These are phyloP conservation scores for Phania funesta DNA, from an alignment of 2,888 invertebrate species.

Conservation along the genomic window DNA sequence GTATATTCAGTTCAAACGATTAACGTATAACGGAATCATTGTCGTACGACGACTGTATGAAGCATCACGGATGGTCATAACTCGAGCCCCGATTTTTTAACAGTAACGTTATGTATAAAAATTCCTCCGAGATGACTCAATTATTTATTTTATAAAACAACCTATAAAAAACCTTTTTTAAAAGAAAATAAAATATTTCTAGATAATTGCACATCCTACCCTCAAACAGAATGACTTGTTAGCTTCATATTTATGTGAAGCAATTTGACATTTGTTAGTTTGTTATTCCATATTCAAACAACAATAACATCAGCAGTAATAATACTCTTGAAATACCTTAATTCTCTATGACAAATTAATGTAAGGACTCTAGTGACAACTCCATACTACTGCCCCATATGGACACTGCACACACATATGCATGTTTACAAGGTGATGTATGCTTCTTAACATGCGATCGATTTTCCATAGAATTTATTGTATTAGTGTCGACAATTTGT, in stretches of 20 bases:
- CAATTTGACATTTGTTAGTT: not conserved
- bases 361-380: slow-evolving; percentile 12
- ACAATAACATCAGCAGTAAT: slow-evolving; percentile 8
- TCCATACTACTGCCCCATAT: not conserved
- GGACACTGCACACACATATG: not conserved
- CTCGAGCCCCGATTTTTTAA: no score
- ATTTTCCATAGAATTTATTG: slow-evolving; percentile 40
- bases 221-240: not conserved
- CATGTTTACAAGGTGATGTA: not conserved
- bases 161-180: not conserved
- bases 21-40: no score
- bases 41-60: no score
- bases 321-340: slow-evolving; percentile 16
- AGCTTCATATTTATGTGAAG: not conserved
- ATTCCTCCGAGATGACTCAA: no score
- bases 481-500: slow-evolving; percentile 56
- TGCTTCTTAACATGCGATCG: slow-evolving; percentile 2
- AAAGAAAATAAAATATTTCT: not conserved
- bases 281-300: slow-evolving; percentile 6
- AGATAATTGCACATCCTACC: not conserved
- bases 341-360: slow-evolving; percentile 47
- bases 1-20: no score
- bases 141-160: no score
- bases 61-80: no score
- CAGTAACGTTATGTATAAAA: no score